Evolutionary conservation across 2,797 vertebrate genomes (phyloP).

Genomic region (Psittacula derbiana): DNA sequence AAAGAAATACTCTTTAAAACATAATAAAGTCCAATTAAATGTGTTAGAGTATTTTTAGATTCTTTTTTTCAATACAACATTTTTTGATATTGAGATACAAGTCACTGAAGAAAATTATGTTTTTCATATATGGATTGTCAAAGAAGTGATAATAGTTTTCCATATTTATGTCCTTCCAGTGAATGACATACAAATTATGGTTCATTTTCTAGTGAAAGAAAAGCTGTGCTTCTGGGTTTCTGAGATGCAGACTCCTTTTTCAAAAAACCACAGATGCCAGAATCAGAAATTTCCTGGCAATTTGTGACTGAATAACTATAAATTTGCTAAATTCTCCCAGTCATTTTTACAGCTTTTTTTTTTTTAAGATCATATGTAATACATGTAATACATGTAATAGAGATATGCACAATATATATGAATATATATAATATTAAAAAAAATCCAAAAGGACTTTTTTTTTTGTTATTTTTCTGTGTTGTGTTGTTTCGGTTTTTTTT

Average conservation of each 20-base stretch:
- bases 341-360: background rate
- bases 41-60: background rate
- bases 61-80: background rate
- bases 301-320: background rate
- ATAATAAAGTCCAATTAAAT: background rate
- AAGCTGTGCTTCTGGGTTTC: background rate
- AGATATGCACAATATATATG: background rate
- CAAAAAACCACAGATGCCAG: background rate
- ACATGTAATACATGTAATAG: background rate
- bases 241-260: background rate
- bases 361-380: background rate
- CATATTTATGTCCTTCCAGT: slow-evolving; percentile 12
- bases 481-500: background rate
- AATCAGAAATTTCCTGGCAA: background rate
- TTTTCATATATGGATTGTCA: background rate
- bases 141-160: slow-evolving; percentile 1
- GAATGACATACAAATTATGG: slow-evolving; percentile 1
- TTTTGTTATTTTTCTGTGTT: background rate
- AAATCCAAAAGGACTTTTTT: fast-evolving
- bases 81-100: background rate
- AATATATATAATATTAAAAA: fast-evolving
- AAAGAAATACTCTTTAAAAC: background rate
- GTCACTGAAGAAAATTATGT: background rate
- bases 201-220: background rate
- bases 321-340: background rate